Conservation (phyloP, 2,888 invertebrate genomes). For the Dioctria rufipes region DNA sequence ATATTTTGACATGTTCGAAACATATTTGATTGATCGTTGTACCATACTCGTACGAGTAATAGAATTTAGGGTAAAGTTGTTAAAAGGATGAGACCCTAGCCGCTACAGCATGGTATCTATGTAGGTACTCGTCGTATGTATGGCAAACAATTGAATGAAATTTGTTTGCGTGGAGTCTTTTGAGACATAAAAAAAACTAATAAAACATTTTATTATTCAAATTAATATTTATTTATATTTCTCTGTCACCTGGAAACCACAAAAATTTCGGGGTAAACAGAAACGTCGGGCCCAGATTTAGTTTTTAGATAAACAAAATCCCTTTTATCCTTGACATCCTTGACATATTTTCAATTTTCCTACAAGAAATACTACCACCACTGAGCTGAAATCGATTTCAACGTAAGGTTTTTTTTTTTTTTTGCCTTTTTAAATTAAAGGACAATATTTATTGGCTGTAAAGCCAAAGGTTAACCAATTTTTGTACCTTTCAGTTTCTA, state of each 20-base stretch:
- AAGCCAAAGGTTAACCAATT: constrained; percentile 54
- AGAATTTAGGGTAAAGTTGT: too few relatives aligned
- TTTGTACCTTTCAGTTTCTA: constrained; percentile 40
- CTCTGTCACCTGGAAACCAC: background rate
- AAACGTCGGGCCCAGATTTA: constrained; percentile 23
- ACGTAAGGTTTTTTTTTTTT: constrained; percentile 20
- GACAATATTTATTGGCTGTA: constrained; percentile 55
- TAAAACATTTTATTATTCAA: constrained; percentile 26
- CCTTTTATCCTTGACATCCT: constrained; percentile 57
- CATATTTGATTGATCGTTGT: constrained; percentile 36
- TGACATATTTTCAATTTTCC: constrained; percentile 57
- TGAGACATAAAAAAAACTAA: too few relatives aligned
- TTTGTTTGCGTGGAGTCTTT: too few relatives aligned
- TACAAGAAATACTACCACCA: constrained; percentile 47
- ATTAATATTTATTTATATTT: constrained; percentile 4
- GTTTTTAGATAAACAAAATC: constrained; percentile 55
- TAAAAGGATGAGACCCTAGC: too few relatives aligned
- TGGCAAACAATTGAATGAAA: too few relatives aligned
- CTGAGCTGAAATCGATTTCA: constrained; percentile 51
- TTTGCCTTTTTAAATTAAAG: constrained; percentile 53
- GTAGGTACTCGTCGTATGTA: too few relatives aligned
- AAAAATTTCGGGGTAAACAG: background rate
- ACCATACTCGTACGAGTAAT: background rate
- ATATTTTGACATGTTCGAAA: constrained; percentile 33
- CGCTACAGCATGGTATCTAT: too few relatives aligned